phyloP scores from a whole-genome alignment of 2,888 invertebrate species.

The Therioaphis trifolii region DNA sequence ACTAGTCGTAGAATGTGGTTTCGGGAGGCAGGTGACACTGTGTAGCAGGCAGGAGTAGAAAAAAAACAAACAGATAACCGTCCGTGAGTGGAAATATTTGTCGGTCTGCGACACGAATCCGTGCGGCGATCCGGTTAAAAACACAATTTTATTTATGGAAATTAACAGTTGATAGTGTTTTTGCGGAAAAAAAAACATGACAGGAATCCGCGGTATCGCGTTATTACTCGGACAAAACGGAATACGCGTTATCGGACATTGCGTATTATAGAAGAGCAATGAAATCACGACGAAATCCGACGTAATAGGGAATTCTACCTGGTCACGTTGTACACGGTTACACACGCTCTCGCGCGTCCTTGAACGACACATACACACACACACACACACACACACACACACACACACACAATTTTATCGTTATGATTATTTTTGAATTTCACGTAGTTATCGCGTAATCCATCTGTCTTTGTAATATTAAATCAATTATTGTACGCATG shows the following conservation, averaged over 20 bases:
- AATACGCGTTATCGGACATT: background rate
- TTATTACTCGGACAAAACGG: too few species aligned
- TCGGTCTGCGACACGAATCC: too few species aligned
- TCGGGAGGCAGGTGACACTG: too few species aligned
- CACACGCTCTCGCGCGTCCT: conserved; percentile 45
- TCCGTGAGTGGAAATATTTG: too few species aligned
- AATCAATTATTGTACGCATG: background rate
- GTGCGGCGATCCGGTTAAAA: background rate
- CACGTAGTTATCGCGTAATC: background rate
- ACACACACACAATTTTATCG: too few species aligned
- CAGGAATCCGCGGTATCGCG: too few species aligned
- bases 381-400: too few species aligned
- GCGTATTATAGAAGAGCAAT: background rate
- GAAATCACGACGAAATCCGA: conserved; percentile 18
- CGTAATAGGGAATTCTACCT: conserved; percentile 39
- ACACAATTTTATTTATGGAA: background rate
- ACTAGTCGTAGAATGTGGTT: background rate
- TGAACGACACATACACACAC: conserved; percentile 21
- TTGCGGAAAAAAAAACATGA: background rate
- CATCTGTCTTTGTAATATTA: background rate
- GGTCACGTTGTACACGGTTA: conserved; percentile 37
- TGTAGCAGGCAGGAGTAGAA: too few species aligned
- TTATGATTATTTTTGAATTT: background rate
- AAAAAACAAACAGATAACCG: too few species aligned
- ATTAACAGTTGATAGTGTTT: background rate